phyloP scores from a whole-genome alignment of 1,140 invertebrate genomes.

The Drosophila pseudoananassae region DNA sequence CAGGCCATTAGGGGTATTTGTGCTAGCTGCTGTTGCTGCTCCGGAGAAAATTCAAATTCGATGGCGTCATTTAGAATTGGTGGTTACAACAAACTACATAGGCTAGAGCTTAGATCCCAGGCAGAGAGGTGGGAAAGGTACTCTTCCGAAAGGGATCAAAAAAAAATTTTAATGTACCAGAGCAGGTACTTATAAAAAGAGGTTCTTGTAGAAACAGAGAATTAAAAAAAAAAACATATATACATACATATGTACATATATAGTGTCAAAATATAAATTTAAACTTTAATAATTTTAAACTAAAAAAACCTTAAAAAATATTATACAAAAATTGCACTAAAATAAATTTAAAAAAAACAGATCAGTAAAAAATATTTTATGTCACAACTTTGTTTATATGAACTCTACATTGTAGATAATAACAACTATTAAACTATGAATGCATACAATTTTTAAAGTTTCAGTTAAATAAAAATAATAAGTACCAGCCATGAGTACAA shows the following conservation, averaged over 20 bases:
- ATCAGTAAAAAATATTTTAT: no score
- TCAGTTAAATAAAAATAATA: no score
- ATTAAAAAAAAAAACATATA: no score
- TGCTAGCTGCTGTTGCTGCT: conserved; percentile 7
- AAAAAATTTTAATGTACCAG: not conserved
- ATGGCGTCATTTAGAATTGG: conserved; percentile 63
- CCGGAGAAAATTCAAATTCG: conserved; percentile 63
- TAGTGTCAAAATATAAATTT: no score
- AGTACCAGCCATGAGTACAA: not conserved
- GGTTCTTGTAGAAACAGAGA: not conserved
- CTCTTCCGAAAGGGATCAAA: not conserved
- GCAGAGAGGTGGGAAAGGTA: conserved; percentile 9
- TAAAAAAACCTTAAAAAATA: no score
- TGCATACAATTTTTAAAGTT: not conserved
- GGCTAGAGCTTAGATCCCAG: conserved; percentile 18
- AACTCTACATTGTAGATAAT: no score
- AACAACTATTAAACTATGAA: no score
- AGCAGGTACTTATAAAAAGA: not conserved
- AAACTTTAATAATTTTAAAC: no score
- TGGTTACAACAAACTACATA: conserved; percentile 45
- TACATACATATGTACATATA: no score
- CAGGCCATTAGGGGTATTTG: conserved; percentile 41
- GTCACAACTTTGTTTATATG: no score
- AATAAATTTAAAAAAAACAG: no score
- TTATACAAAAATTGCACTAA: no score